phyloP scores from a whole-genome alignment of 2,113 vertebrate species.

The Thomomys bottae region DNA sequence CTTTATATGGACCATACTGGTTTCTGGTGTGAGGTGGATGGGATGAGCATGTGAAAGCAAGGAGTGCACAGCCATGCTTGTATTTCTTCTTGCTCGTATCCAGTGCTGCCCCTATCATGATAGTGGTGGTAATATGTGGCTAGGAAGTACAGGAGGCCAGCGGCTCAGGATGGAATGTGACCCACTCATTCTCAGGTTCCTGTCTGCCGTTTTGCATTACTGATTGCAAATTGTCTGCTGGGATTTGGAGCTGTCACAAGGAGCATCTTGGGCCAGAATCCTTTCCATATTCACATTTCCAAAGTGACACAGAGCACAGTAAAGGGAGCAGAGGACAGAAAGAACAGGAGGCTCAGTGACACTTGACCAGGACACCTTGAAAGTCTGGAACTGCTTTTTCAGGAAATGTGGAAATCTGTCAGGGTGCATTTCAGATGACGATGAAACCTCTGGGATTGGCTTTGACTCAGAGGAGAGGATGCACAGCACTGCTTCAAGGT shows the following conservation, averaged over 20 bases:
- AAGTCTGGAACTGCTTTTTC: background rate
- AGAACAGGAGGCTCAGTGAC: background rate
- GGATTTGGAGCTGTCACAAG: background rate
- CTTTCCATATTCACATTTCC: background rate
- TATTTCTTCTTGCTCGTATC: background rate
- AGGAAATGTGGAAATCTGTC: background rate
- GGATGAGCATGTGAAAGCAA: background rate
- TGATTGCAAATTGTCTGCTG: background rate
- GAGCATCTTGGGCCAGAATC: background rate
- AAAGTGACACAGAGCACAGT: background rate
- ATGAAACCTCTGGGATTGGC: slow-evolving; percentile 16
- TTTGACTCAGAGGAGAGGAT: slow-evolving; percentile 53
- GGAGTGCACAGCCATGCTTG: background rate
- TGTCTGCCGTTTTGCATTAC: background rate
- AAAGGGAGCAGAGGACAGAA: background rate
- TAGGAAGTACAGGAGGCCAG: background rate
- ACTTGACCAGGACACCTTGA: background rate
- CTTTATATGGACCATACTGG: background rate
- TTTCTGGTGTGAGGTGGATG: background rate
- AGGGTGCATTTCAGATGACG: background rate
- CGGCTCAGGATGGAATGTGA: background rate
- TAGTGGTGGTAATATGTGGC: too few species aligned
- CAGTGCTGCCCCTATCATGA: background rate
- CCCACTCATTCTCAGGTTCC: background rate
- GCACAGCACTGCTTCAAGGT: slow-evolving; percentile 75